phyloP scores from a whole-genome alignment of 1,140 invertebrate species.

The Antheraea pernyi region DNA sequence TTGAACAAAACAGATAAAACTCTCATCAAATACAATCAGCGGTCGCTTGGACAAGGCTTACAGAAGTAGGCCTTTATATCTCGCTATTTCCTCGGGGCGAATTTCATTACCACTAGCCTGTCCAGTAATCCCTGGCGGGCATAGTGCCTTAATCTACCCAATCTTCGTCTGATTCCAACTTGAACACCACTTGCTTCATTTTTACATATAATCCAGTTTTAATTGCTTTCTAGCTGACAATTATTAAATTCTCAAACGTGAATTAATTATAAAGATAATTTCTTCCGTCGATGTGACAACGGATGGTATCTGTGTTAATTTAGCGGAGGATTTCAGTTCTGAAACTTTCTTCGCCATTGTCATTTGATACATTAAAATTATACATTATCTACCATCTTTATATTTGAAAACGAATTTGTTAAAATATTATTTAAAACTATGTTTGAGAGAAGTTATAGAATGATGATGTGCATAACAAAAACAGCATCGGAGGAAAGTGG shows the following conservation, averaged over 20 bases:
- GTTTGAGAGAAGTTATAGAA: too few relatives aligned
- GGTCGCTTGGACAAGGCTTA: constrained; percentile 66
- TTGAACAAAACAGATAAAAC: constrained; percentile 68
- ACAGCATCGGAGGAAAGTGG: too few relatives aligned
- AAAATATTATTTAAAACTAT: too few relatives aligned
- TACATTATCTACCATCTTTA: too few relatives aligned
- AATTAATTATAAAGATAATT: constrained; percentile 68
- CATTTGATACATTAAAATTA: constrained; percentile 52
- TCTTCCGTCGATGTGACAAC: constrained; percentile 57
- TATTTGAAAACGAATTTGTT: too few relatives aligned
- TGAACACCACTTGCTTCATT: constrained; percentile 68
- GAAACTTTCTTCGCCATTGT: constrained; percentile 50
- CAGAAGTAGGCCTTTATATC: constrained; percentile 59
- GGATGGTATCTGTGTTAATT: constrained; percentile 65
- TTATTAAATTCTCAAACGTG: constrained; percentile 68
- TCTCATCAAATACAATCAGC: constrained; percentile 74
- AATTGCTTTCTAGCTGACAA: constrained; percentile 62
- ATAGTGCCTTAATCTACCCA: constrained; percentile 70
- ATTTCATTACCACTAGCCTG: constrained; percentile 76
- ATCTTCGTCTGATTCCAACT: constrained; percentile 64
- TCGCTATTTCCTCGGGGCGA: constrained; percentile 64
- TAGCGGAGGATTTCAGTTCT: constrained; percentile 55
- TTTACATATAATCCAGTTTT: constrained; percentile 77
- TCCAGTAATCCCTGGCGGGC: constrained; percentile 64
- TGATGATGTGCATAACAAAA: too few relatives aligned